Base-by-base conservation (phyloP, 1,140 invertebrate genomes). In the Heterodera carotae region DNA sequence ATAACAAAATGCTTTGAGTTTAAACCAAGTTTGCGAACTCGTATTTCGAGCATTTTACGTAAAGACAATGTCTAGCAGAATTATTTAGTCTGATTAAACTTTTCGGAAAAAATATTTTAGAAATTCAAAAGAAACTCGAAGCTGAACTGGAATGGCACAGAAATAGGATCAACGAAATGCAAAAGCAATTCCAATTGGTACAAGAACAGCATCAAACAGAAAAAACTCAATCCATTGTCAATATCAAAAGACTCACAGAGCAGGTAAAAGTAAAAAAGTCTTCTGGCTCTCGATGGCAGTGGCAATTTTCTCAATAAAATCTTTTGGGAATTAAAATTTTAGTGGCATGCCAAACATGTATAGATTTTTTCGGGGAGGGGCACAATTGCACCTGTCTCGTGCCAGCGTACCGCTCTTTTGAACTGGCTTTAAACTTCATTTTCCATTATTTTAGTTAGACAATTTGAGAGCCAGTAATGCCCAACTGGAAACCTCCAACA, bases 401-500 rank as follows among this genome's bases (percentile, higher is more conserved):
- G 29, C 68, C 29, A 70, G 12, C 27, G 4, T 64, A 2, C 4
- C 18, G 31, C 15, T 31, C 18, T 56, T 25, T n/a, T 22, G 12
- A 77, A 12, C 33, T 64, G n/a, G n/a, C n/a, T 79, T 34, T 77
- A 12, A 60, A 56, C 48, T 76, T 77, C 2, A 31, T 15, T 43
- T 36, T 34, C 59, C 34, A 53, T 15, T 53, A 18, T 18, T 79
- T 62, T 71, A 78, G 77, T 39, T 81, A 3, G 36, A 56, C 29
- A 70, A 25, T 27, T 31, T 69, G 22, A 27, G 33, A 25, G 22
- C 66, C 0, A 31, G 25, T 18, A 69, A 79, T 36, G 48, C 39
- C 25, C 39, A 80, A 36, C n/a, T 82, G 18, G 82, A 84, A 27
- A 69, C 80, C 27, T 62, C 36, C 15, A 81, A 82, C 39, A 43